Evolutionary conservation across 2,888 invertebrate species (phyloP), one percentile per base, ranked within the genome.

Genomic region (Hydrotaea cyrtoneurina): DNA sequence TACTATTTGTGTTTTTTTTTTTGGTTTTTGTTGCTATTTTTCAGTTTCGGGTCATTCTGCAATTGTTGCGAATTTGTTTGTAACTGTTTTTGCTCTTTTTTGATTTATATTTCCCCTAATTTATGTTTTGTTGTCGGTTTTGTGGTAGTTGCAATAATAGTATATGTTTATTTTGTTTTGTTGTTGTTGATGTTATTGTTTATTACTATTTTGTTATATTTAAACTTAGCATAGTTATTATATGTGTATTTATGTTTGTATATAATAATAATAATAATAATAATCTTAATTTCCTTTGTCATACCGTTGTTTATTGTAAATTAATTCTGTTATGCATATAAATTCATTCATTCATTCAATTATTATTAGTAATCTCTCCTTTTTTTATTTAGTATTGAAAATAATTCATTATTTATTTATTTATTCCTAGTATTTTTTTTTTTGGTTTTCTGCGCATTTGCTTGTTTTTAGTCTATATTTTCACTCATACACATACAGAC

Each of bases 271-370:
- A n/a, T n/a, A n/a, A 19, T 66, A 26, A 17, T 15, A 21, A 11
- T 55, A 55, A 19, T 72, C 50, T 50, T 50, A 39, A 39, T 66
- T 66, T 43, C 39, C 11, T 36, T 31, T 64, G 31, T 21, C 66
- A 66, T 13, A 19, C 31, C 0, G 31, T 66, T 66, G 43, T 66
- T 66, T 66, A 66, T 66, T 17, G 66, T 39, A 39, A 43, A 66
- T 66, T 43, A 66, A 66, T 66, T 71, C 46, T 71, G 36, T 72
- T 53, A 50, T 50, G 31, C 57, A 10, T 57, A 73, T 36, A 73
- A 73, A 73, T 73, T 73, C 55, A 73, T 71, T 17, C 55, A 73
- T 71, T 17, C 19, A 66, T 43, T 39, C 43, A 50, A 50, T 50
- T 50, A n/a, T 50, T 50, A n/a, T 50, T 50, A n/a, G 15, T 50